Percentiles rank a stretch among this genome's conserved stretches.
Conservation (phyloP, 1,140 invertebrate genomes). For the Helicoverpa zea region DNA sequence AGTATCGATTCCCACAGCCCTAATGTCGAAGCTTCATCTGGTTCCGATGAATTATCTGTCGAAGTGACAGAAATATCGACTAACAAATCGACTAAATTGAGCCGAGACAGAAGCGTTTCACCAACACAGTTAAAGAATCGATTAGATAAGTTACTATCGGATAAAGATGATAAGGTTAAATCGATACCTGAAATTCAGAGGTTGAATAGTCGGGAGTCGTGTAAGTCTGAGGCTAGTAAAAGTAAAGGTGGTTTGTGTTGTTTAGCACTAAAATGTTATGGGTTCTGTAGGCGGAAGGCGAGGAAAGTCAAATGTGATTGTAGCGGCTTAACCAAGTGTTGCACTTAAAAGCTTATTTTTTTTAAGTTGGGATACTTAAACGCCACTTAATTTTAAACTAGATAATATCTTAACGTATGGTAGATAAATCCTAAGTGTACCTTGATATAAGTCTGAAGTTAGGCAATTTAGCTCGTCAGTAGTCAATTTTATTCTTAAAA, state of each 20-base stretch:
- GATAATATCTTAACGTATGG: neutral
- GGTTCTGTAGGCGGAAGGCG: constrained; percentile 75
- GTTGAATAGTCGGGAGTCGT: constrained; percentile 77
- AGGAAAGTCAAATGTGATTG: constrained; percentile 71
- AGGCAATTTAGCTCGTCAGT: too few species aligned
- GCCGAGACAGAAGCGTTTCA: constrained; percentile 86
- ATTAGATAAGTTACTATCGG: constrained; percentile 72
- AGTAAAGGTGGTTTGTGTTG: constrained; percentile 73
- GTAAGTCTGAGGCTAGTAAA: constrained; percentile 72
- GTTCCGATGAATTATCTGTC: constrained; percentile 67
- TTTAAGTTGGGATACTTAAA: neutral
- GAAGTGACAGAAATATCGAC: constrained; percentile 61
- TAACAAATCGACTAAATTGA: constrained; percentile 60
- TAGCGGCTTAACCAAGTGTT: constrained; percentile 73
- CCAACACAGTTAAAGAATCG: constrained; percentile 86
- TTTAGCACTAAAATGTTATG: constrained; percentile 78
- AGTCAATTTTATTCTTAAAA: too few species aligned
- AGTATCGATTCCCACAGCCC: constrained; percentile 92
- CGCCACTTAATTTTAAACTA: neutral
- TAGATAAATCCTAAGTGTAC: too few species aligned
- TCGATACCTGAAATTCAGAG: constrained; percentile 67
- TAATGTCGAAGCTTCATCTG: constrained; percentile 83
- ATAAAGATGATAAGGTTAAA: constrained; percentile 58
- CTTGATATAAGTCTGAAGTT: too few species aligned
- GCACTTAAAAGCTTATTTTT: constrained; percentile 64